A percentile compares a stretch with the other conserved stretches of the same genome.
Conservation (phyloP, 2,888 invertebrate species). For the Drosophila greeni region DNA sequence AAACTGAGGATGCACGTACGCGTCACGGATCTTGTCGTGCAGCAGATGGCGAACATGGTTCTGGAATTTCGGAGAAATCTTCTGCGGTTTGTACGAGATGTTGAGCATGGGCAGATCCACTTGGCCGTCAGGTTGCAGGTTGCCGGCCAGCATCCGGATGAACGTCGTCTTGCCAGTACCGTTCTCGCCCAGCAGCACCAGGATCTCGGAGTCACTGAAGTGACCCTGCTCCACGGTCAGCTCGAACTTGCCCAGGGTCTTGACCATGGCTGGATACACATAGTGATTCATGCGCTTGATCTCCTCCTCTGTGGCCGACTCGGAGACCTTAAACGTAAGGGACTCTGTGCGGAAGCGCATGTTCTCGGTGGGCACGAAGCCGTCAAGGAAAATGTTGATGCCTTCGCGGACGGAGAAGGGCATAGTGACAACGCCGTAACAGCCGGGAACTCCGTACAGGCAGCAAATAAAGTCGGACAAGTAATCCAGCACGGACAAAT, state of each 20-base stretch:
- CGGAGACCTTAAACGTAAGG: slow-evolving; percentile 98
- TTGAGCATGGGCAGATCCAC: slow-evolving; percentile 89
- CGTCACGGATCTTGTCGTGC: slow-evolving; percentile 98
- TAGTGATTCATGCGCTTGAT: slow-evolving; percentile 98
- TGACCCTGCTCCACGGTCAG: slow-evolving; percentile 92
- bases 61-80: slow-evolving; percentile 98
- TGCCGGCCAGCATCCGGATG: slow-evolving; percentile 98
- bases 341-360: slow-evolving; percentile 98
- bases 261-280: slow-evolving; percentile 95
- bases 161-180: slow-evolving; percentile 99
- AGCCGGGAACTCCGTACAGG: slow-evolving; percentile 98
- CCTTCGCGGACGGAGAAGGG: slow-evolving; percentile 99
- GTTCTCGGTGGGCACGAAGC: slow-evolving; percentile 99
- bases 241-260: slow-evolving; percentile 86
- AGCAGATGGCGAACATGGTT: slow-evolving; percentile 94
- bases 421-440: slow-evolving; percentile 99
- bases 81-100: slow-evolving; percentile 99
- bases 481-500: slow-evolving; percentile 98
- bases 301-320: slow-evolving; percentile 98
- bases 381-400: slow-evolving; percentile 99
- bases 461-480: slow-evolving; percentile 99
- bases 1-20: slow-evolving; percentile 98
- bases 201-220: slow-evolving; percentile 99
- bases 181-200: slow-evolving; percentile 97
- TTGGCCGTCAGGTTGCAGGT: slow-evolving; percentile 90